phyloP scores from a whole-genome alignment of 2,113 vertebrate species.

The Leptosomus discolor region DNA sequence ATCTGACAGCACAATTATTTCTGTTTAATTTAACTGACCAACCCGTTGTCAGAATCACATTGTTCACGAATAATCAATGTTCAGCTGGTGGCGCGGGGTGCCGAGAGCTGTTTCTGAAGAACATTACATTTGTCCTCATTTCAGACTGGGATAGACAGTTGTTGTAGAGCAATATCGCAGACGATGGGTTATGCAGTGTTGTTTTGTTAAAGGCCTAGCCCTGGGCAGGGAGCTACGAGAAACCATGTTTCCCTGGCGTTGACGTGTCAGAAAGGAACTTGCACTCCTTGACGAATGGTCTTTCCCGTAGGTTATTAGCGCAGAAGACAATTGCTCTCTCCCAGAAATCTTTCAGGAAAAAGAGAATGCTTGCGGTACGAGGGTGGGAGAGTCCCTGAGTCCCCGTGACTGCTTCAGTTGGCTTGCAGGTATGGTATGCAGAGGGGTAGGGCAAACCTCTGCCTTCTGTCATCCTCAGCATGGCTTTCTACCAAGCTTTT shows the following conservation, averaged over 20 bases:
- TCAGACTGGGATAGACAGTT: neutral
- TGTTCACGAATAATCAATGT: constrained; percentile 17
- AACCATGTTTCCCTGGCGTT: neutral
- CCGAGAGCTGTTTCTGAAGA: neutral
- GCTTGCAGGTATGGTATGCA: neutral
- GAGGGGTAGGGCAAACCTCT: neutral
- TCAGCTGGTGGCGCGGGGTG: neutral
- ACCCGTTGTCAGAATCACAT: neutral
- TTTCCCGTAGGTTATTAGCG: neutral
- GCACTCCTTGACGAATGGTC: neutral
- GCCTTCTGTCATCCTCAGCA: neutral
- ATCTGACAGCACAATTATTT: constrained; percentile 49
- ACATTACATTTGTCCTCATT: neutral
- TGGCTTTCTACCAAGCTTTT: neutral
- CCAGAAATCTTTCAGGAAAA: neutral
- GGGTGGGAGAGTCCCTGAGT: neutral
- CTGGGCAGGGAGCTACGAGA: neutral
- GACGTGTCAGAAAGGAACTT: neutral
- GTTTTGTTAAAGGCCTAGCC: neutral
- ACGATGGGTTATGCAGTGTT: neutral
- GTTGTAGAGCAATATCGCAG: neutral
- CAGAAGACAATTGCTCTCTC: neutral
- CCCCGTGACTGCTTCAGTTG: neutral
- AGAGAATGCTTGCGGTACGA: neutral
- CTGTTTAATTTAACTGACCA: constrained; percentile 20